These are phyloP conservation scores for Pachypanchax playfairii DNA, from an alignment of 2,113 vertebrate species.

Conservation along the genomic window DNA sequence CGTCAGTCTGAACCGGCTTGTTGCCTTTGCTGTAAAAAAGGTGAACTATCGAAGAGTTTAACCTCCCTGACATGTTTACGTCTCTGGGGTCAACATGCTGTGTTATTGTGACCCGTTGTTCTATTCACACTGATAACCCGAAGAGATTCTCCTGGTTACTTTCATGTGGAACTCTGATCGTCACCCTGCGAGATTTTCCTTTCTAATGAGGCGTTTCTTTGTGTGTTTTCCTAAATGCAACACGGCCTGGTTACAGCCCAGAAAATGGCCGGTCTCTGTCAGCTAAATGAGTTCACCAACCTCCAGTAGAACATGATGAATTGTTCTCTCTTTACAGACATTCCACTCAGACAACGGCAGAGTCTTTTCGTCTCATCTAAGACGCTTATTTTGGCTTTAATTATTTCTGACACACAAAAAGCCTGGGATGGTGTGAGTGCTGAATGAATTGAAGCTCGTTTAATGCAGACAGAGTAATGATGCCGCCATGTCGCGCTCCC, in stretches of 20 bases:
- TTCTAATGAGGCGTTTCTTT: conserved; percentile 31
- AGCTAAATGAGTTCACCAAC: neutral
- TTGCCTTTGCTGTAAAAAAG: conserved; percentile 38
- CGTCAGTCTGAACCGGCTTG: conserved; percentile 56
- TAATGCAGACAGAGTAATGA: conserved; percentile 51
- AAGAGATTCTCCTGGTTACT: conserved; percentile 21
- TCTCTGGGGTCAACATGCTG: conserved; percentile 10
- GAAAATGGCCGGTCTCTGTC: neutral
- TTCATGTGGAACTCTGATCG: neutral
- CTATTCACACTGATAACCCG: conserved; percentile 21
- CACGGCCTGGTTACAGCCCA: conserved; percentile 11
- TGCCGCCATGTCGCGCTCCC: conserved; percentile 40
- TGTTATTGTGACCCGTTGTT: conserved; percentile 30
- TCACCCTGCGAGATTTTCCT: conserved; percentile 6
- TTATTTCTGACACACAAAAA: conserved; percentile 34
- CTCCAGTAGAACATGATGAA: conserved; percentile 32
- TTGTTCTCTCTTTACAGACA: conserved; percentile 12
- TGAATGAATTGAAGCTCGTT: conserved; percentile 47
- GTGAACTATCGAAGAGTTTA: conserved; percentile 42
- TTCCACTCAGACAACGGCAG: conserved; percentile 2
- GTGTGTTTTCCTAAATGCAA: conserved; percentile 3
- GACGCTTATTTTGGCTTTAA: conserved; percentile 32
- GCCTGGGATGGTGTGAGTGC: conserved; percentile 38
- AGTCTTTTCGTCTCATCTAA: conserved; percentile 17
- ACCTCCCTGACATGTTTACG: conserved; percentile 51